Conservation (phyloP, 2,113 vertebrate species). For the Corythornis cristatus region DNA sequence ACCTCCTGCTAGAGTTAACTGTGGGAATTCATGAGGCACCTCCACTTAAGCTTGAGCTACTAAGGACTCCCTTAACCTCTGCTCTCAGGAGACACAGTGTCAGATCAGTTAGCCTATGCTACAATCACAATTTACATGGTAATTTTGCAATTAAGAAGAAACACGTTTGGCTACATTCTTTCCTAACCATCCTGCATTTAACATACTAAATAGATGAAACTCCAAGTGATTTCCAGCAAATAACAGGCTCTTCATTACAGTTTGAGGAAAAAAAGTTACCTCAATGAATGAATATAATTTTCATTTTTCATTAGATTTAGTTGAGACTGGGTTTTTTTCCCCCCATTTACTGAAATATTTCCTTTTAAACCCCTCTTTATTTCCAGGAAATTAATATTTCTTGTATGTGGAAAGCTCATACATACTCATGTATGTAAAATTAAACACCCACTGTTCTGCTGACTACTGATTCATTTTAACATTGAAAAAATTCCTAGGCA, state of each 20-base stretch:
- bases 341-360: not conserved
- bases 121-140: not conserved
- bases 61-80: not conserved
- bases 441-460: not conserved
- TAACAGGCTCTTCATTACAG: not conserved
- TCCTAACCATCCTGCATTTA: not conserved
- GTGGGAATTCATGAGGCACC: not conserved
- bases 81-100: not conserved
- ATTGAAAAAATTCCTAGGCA: not conserved
- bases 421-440: not conserved
- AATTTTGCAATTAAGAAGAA: not conserved
- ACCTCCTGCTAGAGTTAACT: not conserved
- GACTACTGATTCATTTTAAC: not conserved
- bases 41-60: not conserved
- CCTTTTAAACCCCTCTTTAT: not conserved
- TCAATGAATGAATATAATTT: not conserved
- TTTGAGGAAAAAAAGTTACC: not conserved
- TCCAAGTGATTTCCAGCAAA: not conserved
- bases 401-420: accelerated
- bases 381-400: not conserved
- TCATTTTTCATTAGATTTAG: not conserved
- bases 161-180: not conserved
- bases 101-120: not conserved
- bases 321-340: not conserved
- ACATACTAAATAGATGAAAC: not conserved